Percentiles rank a stretch among this genome's conserved stretches.
Conservation (phyloP, 1,140 invertebrate genomes). For the Holotrichia oblita region DNA sequence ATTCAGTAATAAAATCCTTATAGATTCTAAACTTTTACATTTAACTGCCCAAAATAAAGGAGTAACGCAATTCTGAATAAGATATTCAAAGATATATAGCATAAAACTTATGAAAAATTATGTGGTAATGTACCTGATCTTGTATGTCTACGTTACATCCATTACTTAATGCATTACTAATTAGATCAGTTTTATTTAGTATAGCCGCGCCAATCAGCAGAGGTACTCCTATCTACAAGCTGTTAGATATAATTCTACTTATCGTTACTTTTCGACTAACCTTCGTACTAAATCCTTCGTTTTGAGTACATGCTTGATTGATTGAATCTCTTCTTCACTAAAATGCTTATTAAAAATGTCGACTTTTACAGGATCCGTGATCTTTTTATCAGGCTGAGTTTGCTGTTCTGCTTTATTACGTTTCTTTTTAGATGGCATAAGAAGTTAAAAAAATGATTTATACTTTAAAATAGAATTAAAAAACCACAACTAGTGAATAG, state of each 20-base stretch:
- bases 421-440: constrained; percentile 38
- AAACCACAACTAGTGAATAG: neutral
- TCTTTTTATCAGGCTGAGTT: neutral
- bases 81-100: neutral
- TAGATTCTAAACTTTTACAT: constrained; percentile 57
- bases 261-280: neutral
- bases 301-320: constrained; percentile 49
- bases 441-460: neutral
- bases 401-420: constrained; percentile 1
- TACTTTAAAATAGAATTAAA: constrained; percentile 11
- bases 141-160: constrained; percentile 52
- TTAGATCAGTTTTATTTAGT: constrained; percentile 50
- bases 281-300: constrained; percentile 52
- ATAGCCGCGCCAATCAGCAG: constrained; percentile 50
- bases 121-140: constrained; percentile 46
- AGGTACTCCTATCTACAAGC: constrained; percentile 50
- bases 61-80: constrained; percentile 54
- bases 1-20: constrained; percentile 55
- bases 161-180: constrained; percentile 48
- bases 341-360: constrained; percentile 43
- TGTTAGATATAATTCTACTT: constrained; percentile 25
- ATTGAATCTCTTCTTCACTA: constrained; percentile 46
- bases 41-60: constrained; percentile 59
- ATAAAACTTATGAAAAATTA: neutral
- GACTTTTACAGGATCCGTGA: neutral